These are phyloP conservation scores for Aphelocoma californica DNA, from an alignment of 2,797 vertebrate genomes.

Conservation along the genomic window DNA sequence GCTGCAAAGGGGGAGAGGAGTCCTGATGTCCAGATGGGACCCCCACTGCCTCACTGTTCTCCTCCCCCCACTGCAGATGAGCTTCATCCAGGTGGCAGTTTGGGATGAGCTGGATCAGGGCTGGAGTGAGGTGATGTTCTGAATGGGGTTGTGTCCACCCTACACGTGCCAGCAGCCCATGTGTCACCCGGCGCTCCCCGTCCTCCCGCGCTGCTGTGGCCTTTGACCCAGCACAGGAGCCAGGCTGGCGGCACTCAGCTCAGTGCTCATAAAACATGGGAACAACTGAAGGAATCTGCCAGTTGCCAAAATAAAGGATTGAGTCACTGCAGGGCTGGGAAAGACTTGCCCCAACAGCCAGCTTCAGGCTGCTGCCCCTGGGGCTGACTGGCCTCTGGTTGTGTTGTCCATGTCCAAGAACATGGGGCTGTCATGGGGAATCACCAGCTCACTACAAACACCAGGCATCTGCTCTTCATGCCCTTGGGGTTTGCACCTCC, in stretches of 20 bases:
- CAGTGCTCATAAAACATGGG: background rate
- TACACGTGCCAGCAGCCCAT: background rate
- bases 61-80: background rate
- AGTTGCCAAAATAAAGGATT: slow-evolving; percentile 20
- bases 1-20: background rate
- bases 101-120: background rate
- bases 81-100: background rate
- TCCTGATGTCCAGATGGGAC: background rate
- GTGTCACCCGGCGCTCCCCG: background rate
- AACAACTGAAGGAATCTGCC: background rate
- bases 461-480: background rate
- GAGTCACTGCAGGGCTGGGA: background rate
- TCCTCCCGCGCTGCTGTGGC: fast-evolving
- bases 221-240: background rate
- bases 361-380: background rate
- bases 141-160: background rate
- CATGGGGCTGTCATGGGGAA: fast-evolving
- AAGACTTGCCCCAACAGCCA: background rate
- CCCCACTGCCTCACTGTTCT: background rate
- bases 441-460: fast-evolving
- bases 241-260: background rate
- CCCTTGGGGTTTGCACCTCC: background rate
- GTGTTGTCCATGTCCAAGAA: fast-evolving
- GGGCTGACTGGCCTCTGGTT: background rate
- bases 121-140: background rate